phyloP scores from a whole-genome alignment of 2,113 vertebrate genomes.

The Caloenas nicobarica region DNA sequence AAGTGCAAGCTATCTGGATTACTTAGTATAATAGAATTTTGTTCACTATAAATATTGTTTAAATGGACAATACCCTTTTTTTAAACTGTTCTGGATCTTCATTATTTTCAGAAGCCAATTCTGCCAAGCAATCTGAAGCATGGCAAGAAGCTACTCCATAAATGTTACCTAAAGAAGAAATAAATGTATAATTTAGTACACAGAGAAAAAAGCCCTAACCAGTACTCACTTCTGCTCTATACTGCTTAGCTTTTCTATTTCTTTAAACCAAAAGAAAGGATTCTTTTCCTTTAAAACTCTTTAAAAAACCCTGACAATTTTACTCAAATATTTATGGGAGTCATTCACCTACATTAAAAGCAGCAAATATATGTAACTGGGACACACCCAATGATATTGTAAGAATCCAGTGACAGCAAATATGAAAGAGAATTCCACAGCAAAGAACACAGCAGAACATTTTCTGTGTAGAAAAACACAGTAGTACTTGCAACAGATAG shows the following conservation, averaged over 20 bases:
- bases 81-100: conserved; percentile 67
- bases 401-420: not conserved
- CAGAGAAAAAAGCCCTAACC: not conserved
- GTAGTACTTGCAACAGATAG: not conserved
- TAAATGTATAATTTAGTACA: not conserved
- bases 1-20: not conserved
- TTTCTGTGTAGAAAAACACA: not conserved
- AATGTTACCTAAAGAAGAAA: conserved; percentile 37
- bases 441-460: not conserved
- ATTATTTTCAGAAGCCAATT: conserved; percentile 54
- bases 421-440: not conserved
- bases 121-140: conserved; percentile 46
- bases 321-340: not conserved
- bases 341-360: not conserved
- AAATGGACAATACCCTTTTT: conserved; percentile 71
- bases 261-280: not conserved
- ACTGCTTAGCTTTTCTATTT: not conserved
- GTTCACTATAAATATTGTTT: not conserved
- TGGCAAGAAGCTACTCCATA: conserved; percentile 31
- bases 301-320: not conserved
- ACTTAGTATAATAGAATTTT: not conserved
- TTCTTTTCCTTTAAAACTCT: not conserved
- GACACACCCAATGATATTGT: not conserved
- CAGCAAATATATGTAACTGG: not conserved
- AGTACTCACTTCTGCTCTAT: not conserved